Percentiles rank a stretch among this genome's conserved stretches.
Evolutionary conservation across 2,888 invertebrate species (phyloP).

Genomic region (Gasteruption jaculator): DNA sequence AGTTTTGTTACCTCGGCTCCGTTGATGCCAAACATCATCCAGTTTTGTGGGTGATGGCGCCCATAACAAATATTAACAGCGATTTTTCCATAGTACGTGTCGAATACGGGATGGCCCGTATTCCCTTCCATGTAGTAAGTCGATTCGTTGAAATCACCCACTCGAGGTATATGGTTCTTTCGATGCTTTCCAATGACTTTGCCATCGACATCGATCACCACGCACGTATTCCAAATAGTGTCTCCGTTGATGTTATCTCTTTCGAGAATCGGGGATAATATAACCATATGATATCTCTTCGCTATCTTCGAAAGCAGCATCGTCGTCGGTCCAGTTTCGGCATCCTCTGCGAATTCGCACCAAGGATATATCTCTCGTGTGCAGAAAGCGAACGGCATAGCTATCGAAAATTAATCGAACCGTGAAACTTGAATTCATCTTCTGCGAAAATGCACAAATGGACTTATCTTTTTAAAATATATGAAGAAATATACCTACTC

Average conservation of each 20-base stretch:
- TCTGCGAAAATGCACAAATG: too few relatives aligned
- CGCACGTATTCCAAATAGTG: conserved; percentile 90
- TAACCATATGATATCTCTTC: conserved; percentile 80
- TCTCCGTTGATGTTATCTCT: conserved; percentile 77
- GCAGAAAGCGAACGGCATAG: conserved; percentile 98
- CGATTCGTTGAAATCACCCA: conserved; percentile 97
- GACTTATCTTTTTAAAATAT: background rate
- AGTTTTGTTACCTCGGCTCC: conserved; percentile 70
- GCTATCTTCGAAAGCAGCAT: conserved; percentile 71
- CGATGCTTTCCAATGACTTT: conserved; percentile 86
- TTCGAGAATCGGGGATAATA: conserved; percentile 92
- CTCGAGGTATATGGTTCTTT: conserved; percentile 97
- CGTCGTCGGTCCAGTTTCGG: conserved; percentile 78
- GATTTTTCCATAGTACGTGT: conserved; percentile 80
- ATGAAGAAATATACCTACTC: conserved; percentile 79
- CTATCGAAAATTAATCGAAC: too few relatives aligned
- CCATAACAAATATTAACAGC: conserved; percentile 98
- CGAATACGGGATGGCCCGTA: conserved; percentile 90
- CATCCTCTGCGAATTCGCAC: conserved; percentile 92
- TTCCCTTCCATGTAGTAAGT: conserved; percentile 93
- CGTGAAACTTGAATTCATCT: background rate
- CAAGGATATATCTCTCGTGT: conserved; percentile 90
- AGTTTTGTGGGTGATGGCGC: conserved; percentile 95
- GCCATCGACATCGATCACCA: conserved; percentile 84
- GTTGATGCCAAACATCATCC: conserved; percentile 96